Conservation (phyloP, 2,797 vertebrate species). For the Enteromius treurensis region DNA sequence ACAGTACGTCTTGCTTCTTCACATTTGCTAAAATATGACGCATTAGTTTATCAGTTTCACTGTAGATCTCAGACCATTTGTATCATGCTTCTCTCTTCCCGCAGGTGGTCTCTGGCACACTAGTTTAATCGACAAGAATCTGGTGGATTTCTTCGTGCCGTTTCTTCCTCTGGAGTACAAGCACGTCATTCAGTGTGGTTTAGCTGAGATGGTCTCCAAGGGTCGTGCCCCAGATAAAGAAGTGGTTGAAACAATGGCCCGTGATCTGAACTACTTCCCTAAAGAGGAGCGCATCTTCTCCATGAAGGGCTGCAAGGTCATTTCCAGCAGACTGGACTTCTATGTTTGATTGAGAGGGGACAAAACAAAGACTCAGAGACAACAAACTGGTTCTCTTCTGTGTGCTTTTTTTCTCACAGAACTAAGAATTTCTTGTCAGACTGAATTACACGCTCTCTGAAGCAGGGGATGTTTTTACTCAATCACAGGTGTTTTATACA, state of each 20-base stretch:
- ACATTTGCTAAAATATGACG: not conserved
- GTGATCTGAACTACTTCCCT: constrained; percentile 87
- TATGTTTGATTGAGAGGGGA: constrained; percentile 62
- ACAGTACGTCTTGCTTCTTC: constrained; percentile 78
- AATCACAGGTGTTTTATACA: constrained; percentile 26
- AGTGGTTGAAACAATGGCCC: constrained; percentile 77
- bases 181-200: constrained; percentile 85
- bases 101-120: constrained; percentile 91
- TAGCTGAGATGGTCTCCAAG: constrained; percentile 81
- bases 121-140: constrained; percentile 87
- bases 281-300: constrained; percentile 85
- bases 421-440: not conserved
- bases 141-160: constrained; percentile 93
- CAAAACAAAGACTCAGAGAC: not conserved
- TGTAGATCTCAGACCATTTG: no score
- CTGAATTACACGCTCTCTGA: not conserved
- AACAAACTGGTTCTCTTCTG: not conserved
- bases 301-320: constrained; percentile 92
- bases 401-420: not conserved
- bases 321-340: constrained; percentile 85
- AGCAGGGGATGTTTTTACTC: constrained; percentile 18
- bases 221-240: not conserved
- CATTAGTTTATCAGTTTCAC: not conserved
- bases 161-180: constrained; percentile 91
- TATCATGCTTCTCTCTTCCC: not conserved